These are phyloP conservation scores for Hydraecia micacea DNA, from an alignment of 2,888 invertebrate species.

Conservation along the genomic window DNA sequence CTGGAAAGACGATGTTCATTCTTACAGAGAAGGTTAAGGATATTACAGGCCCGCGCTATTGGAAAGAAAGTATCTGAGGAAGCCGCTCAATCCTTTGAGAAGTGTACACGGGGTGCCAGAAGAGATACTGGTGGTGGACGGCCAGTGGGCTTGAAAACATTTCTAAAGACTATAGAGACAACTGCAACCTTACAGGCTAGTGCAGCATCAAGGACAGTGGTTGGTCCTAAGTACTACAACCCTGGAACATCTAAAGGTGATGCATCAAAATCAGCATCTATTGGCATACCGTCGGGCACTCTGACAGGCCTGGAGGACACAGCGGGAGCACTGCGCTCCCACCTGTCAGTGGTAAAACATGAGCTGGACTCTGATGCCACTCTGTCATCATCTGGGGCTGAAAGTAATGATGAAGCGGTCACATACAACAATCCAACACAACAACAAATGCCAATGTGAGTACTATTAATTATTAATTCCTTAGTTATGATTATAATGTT, in stretches of 20 bases:
- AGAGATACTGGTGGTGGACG: constrained; percentile 86
- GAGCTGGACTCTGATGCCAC: constrained; percentile 98
- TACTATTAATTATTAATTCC: constrained; percentile 69
- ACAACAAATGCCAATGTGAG: constrained; percentile 95
- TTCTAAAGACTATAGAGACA: constrained; percentile 85
- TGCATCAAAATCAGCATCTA: constrained; percentile 92
- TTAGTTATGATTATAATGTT: background rate
- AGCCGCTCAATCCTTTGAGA: constrained; percentile 91
- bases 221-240: constrained; percentile 84
- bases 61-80: constrained; percentile 95
- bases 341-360: constrained; percentile 93
- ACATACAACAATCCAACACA: constrained; percentile 94
- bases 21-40: constrained; percentile 93
- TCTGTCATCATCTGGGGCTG: constrained; percentile 97
- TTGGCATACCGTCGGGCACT: constrained; percentile 91
- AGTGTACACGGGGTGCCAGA: constrained; percentile 93
- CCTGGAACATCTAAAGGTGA: constrained; percentile 93
- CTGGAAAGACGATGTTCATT: constrained; percentile 93
- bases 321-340: constrained; percentile 93
- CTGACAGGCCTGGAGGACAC: constrained; percentile 93
- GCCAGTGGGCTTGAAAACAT: constrained; percentile 84
- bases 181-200: constrained; percentile 85
- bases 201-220: constrained; percentile 81
- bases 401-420: constrained; percentile 97
- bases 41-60: constrained; percentile 93